Percentiles rank a stretch among this genome's conserved stretches.
These are phyloP conservation scores for Colius striatus DNA, from an alignment of 2,113 vertebrate species.

Conservation along the genomic window DNA sequence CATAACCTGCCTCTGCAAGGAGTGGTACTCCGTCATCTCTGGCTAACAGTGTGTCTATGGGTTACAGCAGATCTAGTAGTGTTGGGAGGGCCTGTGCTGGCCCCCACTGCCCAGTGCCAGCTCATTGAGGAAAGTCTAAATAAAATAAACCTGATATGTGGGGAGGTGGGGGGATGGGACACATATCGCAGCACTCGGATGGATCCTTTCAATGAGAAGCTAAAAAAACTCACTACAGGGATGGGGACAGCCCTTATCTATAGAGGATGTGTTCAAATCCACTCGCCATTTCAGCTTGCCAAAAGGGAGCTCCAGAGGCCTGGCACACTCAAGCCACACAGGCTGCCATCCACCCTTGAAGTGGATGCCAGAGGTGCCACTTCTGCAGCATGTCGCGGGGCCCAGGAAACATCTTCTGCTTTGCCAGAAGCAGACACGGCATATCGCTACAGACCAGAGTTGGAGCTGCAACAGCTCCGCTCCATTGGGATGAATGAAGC, in stretches of 20 bases:
- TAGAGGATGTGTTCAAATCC: neutral
- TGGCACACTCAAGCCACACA: accelerated
- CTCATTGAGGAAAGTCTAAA: neutral
- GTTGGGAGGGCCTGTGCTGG: neutral
- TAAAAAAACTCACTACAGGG: neutral
- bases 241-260: neutral
- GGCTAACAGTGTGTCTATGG: accelerated
- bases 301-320: neutral
- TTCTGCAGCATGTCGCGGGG: accelerated
- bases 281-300: neutral
- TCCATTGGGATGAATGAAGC: accelerated
- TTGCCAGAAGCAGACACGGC: neutral
- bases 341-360: accelerated
- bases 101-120: neutral
- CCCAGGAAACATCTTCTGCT: neutral
- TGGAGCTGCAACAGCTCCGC: accelerated
- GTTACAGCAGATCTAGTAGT: neutral
- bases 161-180: too few relatives aligned
- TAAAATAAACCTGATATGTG: neutral
- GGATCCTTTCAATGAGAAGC: accelerated
- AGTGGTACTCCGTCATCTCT: neutral
- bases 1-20: accelerated
- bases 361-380: neutral
- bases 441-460: accelerated
- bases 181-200: neutral